Percentiles rank a stretch among this genome's conserved stretches.
Conservation (phyloP, 1,140 invertebrate species). For the Myzus persicae region DNA sequence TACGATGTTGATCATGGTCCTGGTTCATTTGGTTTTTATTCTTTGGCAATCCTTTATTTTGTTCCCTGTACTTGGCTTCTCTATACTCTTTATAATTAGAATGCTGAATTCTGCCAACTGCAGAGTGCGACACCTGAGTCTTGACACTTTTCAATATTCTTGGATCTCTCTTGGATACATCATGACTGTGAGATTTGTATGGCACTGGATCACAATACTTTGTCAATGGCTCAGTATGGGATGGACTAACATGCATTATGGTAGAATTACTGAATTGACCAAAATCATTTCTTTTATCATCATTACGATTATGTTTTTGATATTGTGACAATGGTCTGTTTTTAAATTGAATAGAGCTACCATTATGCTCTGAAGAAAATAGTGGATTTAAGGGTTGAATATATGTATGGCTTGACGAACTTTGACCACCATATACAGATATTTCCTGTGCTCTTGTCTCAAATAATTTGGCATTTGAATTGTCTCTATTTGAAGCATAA, state of each 20-base stretch:
- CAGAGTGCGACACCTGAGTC: no score
- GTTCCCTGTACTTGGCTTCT: neutral
- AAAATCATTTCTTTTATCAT: neutral
- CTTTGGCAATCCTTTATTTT: neutral
- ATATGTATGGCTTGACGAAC: neutral
- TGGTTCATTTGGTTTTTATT: neutral
- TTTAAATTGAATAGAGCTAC: neutral
- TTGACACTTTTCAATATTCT: neutral
- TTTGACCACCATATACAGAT: neutral
- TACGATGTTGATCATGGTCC: neutral
- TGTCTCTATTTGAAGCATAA: no score
- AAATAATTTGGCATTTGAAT: neutral
- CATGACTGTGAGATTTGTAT: neutral
- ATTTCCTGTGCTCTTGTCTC: neutral
- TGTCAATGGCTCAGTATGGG: neutral
- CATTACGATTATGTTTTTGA: neutral
- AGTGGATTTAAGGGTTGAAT: neutral
- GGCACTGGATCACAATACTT: neutral
- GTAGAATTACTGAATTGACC: neutral
- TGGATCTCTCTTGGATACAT: neutral
- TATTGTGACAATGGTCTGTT: neutral
- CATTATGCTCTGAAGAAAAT: neutral
- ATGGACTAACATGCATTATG: neutral
- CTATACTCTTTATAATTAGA: constrained; percentile 22
- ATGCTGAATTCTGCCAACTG: no score